Evolutionary conservation across 2,113 vertebrate genomes (phyloP).

Genomic region (Trematomus loennbergii): DNA sequence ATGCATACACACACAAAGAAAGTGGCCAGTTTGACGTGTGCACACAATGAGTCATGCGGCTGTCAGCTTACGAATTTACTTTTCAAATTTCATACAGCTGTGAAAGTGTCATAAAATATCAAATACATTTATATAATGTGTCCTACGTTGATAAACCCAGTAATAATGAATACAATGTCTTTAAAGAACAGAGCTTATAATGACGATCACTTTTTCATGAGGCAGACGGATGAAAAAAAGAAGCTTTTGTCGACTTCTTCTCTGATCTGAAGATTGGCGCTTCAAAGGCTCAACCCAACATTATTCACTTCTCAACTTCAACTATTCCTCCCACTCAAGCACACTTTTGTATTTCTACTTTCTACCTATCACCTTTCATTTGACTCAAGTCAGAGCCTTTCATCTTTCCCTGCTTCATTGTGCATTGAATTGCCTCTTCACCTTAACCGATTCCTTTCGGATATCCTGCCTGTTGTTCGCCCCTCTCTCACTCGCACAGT

Average conservation of each 20-base stretch:
- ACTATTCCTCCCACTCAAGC: constrained; percentile 55
- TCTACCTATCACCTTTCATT: constrained; percentile 63
- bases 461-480: constrained; percentile 52
- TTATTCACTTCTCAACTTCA: constrained; percentile 67
- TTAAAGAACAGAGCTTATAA: constrained; percentile 8
- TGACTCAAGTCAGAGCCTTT: constrained; percentile 63
- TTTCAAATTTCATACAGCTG: constrained; percentile 1
- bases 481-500: constrained; percentile 33
- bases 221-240: constrained; percentile 13
- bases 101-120: background rate
- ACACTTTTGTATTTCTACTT: constrained; percentile 62
- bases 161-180: background rate
- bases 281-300: constrained; percentile 59
- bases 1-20: constrained; percentile 16
- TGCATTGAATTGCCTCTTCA: constrained; percentile 64
- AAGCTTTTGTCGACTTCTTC: constrained; percentile 45
- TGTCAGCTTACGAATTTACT: constrained; percentile 14
- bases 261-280: constrained; percentile 63
- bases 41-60: background rate
- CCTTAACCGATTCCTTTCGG: constrained; percentile 51
- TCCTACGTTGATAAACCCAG: background rate
- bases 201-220: constrained; percentile 8
- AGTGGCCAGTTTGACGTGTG: constrained; percentile 11
- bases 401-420: constrained; percentile 64
- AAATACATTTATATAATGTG: background rate